Conservation (phyloP, 2,888 invertebrate species). For the Dasysyrphus tricinctus region DNA sequence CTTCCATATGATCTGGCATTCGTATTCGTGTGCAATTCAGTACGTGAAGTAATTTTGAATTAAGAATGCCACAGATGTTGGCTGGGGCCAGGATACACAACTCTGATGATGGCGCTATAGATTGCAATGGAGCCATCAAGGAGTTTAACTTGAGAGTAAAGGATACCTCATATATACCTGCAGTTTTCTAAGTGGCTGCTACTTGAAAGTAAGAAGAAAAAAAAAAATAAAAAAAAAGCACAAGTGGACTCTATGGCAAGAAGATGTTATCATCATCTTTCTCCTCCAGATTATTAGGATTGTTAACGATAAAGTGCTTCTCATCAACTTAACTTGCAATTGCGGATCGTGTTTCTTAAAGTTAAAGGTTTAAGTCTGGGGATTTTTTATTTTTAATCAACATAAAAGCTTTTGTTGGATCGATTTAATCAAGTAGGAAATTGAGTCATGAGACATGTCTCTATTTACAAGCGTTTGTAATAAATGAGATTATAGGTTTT, state of each 20-base stretch:
- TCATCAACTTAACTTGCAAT: slow-evolving; percentile 39
- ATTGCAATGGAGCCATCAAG: slow-evolving; percentile 26
- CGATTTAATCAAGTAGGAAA: slow-evolving; percentile 36
- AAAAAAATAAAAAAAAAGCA: slow-evolving; percentile 19
- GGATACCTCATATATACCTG: slow-evolving; percentile 18
- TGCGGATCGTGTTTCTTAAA: slow-evolving; percentile 24
- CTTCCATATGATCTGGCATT: slow-evolving; percentile 59
- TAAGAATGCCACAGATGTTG: slow-evolving; percentile 60
- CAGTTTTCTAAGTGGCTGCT: slow-evolving; percentile 49
- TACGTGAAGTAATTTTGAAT: slow-evolving; percentile 71
- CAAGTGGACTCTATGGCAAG: slow-evolving; percentile 20
- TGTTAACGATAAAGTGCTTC: slow-evolving; percentile 53
- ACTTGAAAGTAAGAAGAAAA: slow-evolving; percentile 16
- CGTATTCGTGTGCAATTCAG: slow-evolving; percentile 67
- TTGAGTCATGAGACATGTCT: not conserved
- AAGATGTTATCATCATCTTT: slow-evolving; percentile 39
- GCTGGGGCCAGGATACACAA: slow-evolving; percentile 19
- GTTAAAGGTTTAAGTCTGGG: slow-evolving; percentile 14
- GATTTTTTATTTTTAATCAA: slow-evolving; percentile 54
- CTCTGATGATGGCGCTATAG: slow-evolving; percentile 9
- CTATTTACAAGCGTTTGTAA: too few relatives aligned
- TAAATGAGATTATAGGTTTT: too few relatives aligned
- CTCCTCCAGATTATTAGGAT: slow-evolving; percentile 37
- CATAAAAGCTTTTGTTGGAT: slow-evolving; percentile 33
- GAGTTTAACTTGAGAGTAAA: slow-evolving; percentile 21